phyloP scores from a whole-genome alignment of 2,797 vertebrate species.

The Sebastes steindachneri region DNA sequence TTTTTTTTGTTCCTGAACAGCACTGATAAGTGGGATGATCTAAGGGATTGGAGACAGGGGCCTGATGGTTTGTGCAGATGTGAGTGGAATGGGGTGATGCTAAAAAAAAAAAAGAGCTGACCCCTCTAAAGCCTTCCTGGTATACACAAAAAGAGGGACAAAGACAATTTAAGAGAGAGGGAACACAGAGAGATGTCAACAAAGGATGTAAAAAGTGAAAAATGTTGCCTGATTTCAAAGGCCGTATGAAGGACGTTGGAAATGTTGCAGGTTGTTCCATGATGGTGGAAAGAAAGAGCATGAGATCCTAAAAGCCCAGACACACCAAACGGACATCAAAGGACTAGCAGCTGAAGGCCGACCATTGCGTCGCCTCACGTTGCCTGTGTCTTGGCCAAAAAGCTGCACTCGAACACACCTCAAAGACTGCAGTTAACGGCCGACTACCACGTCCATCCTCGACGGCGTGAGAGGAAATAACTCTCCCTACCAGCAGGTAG shows the following conservation, averaged over 20 bases:
- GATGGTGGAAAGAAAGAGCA: background rate
- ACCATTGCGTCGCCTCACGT: too few species aligned
- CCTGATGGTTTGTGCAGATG: constrained; percentile 62
- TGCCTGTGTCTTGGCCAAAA: too few species aligned
- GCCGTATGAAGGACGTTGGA: background rate
- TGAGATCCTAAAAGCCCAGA: background rate
- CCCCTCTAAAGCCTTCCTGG: constrained; percentile 6
- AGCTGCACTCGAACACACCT: too few species aligned
- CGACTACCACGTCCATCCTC: too few species aligned
- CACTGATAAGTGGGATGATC: constrained; percentile 50
- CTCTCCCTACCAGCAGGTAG: too few species aligned
- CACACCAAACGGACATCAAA: too few species aligned
- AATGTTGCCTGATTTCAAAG: constrained; percentile 18
- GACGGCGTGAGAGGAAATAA: too few species aligned
- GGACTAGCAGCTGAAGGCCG: too few species aligned
- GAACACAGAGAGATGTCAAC: constrained; percentile 13
- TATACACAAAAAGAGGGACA: background rate
- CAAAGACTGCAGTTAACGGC: too few species aligned
- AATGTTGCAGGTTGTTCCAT: background rate
- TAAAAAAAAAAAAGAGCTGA: constrained; percentile 36
- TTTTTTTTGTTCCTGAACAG: constrained; percentile 3
- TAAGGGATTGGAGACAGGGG: constrained; percentile 42
- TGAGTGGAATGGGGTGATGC: constrained; percentile 30
- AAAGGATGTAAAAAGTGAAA: constrained; percentile 19
- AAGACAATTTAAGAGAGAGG: background rate